Base-by-base conservation (phyloP, 1,140 invertebrate species). In the Cydia pomonella region DNA sequence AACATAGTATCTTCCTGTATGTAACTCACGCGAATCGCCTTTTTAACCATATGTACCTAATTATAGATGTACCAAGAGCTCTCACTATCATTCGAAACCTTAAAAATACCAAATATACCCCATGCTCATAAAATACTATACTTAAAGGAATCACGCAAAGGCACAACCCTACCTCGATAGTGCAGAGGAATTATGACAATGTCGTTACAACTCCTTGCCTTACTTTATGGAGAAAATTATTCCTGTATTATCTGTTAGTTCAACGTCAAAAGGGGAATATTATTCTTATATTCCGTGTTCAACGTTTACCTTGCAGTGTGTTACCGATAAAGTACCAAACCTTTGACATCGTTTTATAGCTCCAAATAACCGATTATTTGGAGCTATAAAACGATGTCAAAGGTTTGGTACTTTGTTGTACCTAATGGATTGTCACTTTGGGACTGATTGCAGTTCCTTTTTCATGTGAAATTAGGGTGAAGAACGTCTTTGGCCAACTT, bases 141-240 rank as follows among this genome's bases (percentile, higher is more conserved):
- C n/a, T n/a, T n/a, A 23, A 23, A 10, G 10, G 10, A 23, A 10
- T 12, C 21, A 23, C 2, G 9, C 0, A 21, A 59, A 0, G 21
- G 53, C 1, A 59, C 53, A 59, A 23, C 53, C 53, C 53, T 59
- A 23, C 18, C 53, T 10, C 53, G 10, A 59, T 59, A 59, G 53
- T 23, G 53, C 53, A 59, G 9, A 59, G 53, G 53, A 59, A 12
- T 59, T 59, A 59, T 59, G 53, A 59, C 53, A 59, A 59, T 23
- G 53, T 59, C 53, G 21, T 59, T 59, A 23, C 53, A 59, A 23
- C 53, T 59, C 21, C 18, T 59, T 59, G 50, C 50, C 53, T 59
- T n/a, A 23, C 21, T 59, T 59, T 59, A 59, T 21, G 21, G 53
- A 12, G 18, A 23, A 59, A 59, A 59, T 59, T 59, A 59, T 59